Conservation (phyloP, 2,888 invertebrate genomes). For the Pseudococcus jackbeardsleyi region DNA sequence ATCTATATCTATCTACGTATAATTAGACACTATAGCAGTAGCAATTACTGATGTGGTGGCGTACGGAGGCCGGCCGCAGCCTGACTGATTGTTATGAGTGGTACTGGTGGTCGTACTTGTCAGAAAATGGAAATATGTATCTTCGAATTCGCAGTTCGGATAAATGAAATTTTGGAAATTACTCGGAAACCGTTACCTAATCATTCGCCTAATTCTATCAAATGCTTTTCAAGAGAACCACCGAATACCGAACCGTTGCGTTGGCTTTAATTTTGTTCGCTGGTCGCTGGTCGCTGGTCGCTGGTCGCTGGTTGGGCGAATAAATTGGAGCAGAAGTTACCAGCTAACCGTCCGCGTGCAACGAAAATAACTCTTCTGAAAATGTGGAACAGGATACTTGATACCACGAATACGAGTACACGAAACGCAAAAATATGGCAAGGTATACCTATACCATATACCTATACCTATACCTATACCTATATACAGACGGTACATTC, state of each 20-base stretch:
- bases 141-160: too few relatives aligned
- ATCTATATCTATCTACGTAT: too few relatives aligned
- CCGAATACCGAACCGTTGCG: background rate
- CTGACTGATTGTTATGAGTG: too few relatives aligned
- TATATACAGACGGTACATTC: background rate
- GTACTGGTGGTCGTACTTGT: too few relatives aligned
- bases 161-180: background rate
- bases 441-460: too few relatives aligned
- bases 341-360: background rate
- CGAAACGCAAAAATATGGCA: too few relatives aligned
- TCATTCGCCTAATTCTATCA: background rate
- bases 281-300: background rate
- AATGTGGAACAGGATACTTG: background rate
- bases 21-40: too few relatives aligned
- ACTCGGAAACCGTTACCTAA: background rate
- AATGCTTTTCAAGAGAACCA: background rate
- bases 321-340: background rate
- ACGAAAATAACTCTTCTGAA: slow-evolving; percentile 22
- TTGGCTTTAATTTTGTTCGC: background rate
- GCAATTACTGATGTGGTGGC: too few relatives aligned
- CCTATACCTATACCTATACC: too few relatives aligned
- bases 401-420: too few relatives aligned
- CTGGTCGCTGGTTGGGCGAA: background rate
- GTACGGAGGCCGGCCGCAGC: too few relatives aligned
- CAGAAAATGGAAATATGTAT: too few relatives aligned